Percentiles rank a stretch among this genome's conserved stretches.
phyloP scores from a whole-genome alignment of 2,113 vertebrate genomes.

The Salvator merianae region DNA sequence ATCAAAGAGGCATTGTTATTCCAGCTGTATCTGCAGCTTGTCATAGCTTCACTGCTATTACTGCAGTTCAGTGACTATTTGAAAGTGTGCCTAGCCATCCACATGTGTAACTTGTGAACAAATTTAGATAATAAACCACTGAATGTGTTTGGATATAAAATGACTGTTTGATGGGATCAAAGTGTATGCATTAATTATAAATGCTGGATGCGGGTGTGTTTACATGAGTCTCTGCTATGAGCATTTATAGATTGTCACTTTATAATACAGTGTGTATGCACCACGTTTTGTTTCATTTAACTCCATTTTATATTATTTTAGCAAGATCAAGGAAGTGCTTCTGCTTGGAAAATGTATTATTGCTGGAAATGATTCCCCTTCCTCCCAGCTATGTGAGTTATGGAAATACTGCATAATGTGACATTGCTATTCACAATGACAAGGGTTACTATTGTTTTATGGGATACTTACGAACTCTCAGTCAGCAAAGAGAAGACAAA shows the following conservation, averaged over 20 bases:
- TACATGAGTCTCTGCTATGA: not conserved
- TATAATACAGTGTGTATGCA: not conserved
- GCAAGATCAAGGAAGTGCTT: not conserved
- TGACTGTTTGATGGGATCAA: not conserved
- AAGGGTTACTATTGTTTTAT: not conserved
- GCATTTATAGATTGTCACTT: not conserved
- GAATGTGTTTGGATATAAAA: not conserved
- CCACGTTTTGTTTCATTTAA: not conserved
- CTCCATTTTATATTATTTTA: not conserved
- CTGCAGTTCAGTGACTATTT: constrained; percentile 1
- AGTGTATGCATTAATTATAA: not conserved
- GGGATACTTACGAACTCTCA: not conserved
- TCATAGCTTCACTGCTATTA: not conserved
- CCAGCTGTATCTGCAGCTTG: not conserved
- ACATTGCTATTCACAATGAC: not conserved
- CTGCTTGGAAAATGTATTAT: not conserved
- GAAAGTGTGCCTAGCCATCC: constrained; percentile 2
- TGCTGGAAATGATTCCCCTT: not conserved
- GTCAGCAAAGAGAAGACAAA: not conserved
- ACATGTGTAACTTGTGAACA: not conserved
- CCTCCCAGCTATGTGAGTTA: not conserved
- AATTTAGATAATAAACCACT: not conserved
- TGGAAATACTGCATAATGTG: not conserved
- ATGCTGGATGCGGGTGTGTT: not conserved
- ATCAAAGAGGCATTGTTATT: constrained; percentile 38